These are phyloP conservation scores for Heliocidaris tuberculata DNA, from an alignment of 35 echinoderm and acorn worm species.

Conservation along the genomic window DNA sequence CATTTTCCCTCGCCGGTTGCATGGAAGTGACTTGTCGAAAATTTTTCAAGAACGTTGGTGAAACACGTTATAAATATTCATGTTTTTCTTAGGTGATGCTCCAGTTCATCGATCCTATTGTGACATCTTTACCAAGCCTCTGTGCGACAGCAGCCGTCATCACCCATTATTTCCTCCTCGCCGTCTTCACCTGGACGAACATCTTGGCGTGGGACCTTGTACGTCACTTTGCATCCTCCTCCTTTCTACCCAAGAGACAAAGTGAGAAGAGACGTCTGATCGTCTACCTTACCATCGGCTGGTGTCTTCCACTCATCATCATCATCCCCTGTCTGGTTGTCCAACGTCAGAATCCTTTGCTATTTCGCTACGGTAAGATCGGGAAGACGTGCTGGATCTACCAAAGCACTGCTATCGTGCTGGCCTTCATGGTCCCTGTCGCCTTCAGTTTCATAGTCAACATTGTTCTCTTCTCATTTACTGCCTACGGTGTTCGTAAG, in stretches of 20 bases:
- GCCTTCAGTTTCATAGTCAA: neutral
- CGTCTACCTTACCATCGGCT: neutral
- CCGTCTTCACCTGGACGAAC: conserved; percentile 21
- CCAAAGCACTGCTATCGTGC: neutral
- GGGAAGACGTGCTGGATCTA: conserved; percentile 20
- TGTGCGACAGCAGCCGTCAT: neutral
- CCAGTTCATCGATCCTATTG: neutral
- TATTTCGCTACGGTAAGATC: neutral
- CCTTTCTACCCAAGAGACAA: neutral
- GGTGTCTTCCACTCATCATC: conserved; percentile 14
- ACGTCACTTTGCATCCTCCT: neutral
- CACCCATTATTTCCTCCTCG: no score
- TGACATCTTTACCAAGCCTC: neutral
- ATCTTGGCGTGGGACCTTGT: conserved; percentile 26
- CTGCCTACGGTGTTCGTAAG: neutral
- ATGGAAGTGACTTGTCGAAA: no score
- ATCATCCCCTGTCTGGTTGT: neutral
- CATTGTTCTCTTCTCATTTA: neutral
- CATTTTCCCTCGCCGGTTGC: no score
- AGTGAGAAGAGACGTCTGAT: neutral
- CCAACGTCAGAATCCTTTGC: neutral
- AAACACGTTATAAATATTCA: no score
- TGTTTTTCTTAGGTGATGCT: neutral
- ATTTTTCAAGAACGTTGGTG: no score
- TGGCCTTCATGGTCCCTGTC: conserved; percentile 6